Percentiles rank a stretch among this genome's conserved stretches.
phyloP scores from a whole-genome alignment of 1,140 invertebrate genomes.

The Drosophila ercepeae region DNA sequence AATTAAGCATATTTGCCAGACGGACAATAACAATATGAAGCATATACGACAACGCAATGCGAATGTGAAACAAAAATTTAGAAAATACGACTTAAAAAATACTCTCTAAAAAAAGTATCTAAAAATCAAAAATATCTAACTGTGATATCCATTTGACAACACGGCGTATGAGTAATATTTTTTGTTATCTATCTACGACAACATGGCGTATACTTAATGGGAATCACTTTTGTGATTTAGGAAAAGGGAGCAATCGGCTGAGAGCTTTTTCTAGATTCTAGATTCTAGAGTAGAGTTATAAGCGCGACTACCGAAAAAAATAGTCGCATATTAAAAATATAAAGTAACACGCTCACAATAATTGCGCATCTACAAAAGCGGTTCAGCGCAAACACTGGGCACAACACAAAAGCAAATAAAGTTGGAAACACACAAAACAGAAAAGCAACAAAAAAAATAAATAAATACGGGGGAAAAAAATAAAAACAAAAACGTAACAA shows the following conservation, averaged over 20 bases:
- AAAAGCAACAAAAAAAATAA: slow-evolving; percentile 17
- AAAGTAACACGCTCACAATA: slow-evolving; percentile 82
- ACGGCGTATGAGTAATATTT: slow-evolving; percentile 1
- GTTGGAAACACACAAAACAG: slow-evolving; percentile 43
- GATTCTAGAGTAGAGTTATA: slow-evolving; percentile 19
- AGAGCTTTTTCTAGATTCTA: not conserved
- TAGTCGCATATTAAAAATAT: slow-evolving; percentile 56
- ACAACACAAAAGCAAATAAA: slow-evolving; percentile 63
- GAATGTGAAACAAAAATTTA: slow-evolving; percentile 44
- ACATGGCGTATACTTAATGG: not conserved
- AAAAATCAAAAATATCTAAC: not conserved
- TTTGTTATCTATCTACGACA: not conserved
- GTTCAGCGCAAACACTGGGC: slow-evolving; percentile 43
- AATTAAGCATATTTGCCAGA: slow-evolving; percentile 78
- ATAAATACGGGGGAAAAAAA: slow-evolving; percentile 5
- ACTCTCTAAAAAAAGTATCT: slow-evolving; percentile 3
- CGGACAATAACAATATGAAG: slow-evolving; percentile 55
- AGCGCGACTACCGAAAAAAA: slow-evolving; percentile 31
- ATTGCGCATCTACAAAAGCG: slow-evolving; percentile 76
- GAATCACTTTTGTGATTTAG: not conserved
- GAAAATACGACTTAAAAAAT: slow-evolving; percentile 22
- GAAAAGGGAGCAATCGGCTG: not conserved
- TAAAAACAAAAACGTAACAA: slow-evolving; percentile 18
- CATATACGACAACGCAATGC: slow-evolving; percentile 58
- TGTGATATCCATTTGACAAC: not conserved